A percentile compares a stretch with the other conserved stretches of the same genome.
Conservation (phyloP, 2,113 vertebrate genomes). For the Rhineura floridana region DNA sequence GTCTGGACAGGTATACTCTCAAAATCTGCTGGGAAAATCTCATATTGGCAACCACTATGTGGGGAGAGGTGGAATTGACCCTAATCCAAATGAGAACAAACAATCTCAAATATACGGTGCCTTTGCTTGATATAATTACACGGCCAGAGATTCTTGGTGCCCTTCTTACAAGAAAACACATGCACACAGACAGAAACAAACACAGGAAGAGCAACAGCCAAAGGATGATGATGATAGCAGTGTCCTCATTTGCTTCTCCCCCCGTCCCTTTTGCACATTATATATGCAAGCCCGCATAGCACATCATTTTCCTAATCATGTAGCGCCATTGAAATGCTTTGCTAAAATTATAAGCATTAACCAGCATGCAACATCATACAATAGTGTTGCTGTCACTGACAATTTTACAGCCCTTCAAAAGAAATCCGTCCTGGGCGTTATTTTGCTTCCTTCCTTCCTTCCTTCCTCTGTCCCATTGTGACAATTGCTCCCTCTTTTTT, state of each 20-base stretch:
- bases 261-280: slow-evolving; percentile 2
- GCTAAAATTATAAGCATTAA: slow-evolving; percentile 48
- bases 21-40: not conserved
- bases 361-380: slow-evolving; percentile 40
- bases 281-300: slow-evolving; percentile 12
- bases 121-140: not conserved
- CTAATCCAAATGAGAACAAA: not conserved
- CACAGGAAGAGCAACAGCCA: not conserved
- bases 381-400: slow-evolving; percentile 13
- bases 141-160: not conserved
- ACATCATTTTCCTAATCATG: slow-evolving; percentile 52
- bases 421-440: slow-evolving; percentile 15
- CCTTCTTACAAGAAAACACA: not conserved
- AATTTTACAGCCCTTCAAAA: slow-evolving; percentile 34
- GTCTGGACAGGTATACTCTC: not conserved
- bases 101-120: not conserved
- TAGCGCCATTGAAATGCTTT: slow-evolving; percentile 38
- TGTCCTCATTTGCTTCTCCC: not conserved
- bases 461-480: not conserved
- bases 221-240: not conserved
- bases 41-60: not conserved
- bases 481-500: not conserved
- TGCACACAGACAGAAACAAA: not conserved
- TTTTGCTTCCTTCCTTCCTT: not conserved
- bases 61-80: not conserved